Evolutionary conservation across 2,113 vertebrate species (phyloP).

Genomic region (Callipepla squamata): DNA sequence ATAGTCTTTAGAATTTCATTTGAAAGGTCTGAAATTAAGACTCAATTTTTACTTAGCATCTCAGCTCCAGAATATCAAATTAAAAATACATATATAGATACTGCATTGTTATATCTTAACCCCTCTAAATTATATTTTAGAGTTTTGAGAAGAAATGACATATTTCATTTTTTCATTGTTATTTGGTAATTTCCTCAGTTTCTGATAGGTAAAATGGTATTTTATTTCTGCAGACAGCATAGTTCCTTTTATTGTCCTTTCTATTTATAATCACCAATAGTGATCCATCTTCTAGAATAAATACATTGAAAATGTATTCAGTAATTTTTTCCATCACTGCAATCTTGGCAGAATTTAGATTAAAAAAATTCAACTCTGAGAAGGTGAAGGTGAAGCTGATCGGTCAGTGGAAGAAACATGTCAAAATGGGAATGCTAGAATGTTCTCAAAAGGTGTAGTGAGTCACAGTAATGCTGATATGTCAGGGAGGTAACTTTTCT

Average conservation of each 20-base stretch:
- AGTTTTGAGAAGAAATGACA: neutral
- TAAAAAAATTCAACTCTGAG: neutral
- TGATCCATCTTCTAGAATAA: slow-evolving; percentile 25
- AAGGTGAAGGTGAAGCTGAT: neutral
- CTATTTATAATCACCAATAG: neutral
- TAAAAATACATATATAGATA: neutral
- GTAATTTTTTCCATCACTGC: slow-evolving; percentile 18
- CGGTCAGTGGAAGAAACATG: neutral
- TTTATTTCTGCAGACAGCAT: neutral
- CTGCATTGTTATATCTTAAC: neutral
- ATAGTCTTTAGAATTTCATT: neutral
- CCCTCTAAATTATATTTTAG: neutral
- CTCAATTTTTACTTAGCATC: neutral
- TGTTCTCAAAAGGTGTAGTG: neutral
- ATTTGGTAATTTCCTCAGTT: neutral
- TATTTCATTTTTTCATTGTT: neutral
- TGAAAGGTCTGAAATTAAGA: neutral
- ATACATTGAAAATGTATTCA: slow-evolving; percentile 14
- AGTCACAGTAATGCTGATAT: neutral
- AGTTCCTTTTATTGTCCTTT: slow-evolving; percentile 2
- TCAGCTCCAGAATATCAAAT: neutral
- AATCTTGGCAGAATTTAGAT: slow-evolving; percentile 17
- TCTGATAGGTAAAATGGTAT: neutral
- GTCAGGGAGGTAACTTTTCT: neutral
- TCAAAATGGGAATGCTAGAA: neutral